Percentiles rank a stretch among this genome's conserved stretches.
These are phyloP conservation scores for Oreochromis spilurus DNA, from an alignment of 2,113 vertebrate species.

Conservation along the genomic window DNA sequence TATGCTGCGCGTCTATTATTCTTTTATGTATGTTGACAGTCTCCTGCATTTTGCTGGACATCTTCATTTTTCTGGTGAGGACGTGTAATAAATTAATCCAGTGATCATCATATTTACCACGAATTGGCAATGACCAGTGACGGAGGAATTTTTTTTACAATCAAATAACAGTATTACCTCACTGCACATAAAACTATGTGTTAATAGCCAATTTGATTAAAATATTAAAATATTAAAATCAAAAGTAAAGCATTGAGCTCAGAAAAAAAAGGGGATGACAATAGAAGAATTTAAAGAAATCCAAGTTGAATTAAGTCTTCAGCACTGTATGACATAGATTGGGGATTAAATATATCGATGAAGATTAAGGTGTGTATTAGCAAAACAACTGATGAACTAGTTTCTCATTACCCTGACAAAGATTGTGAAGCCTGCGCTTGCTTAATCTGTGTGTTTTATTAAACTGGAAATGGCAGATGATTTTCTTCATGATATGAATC, in stretches of 20 bases:
- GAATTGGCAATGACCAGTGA: not conserved
- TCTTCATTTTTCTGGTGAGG: not conserved
- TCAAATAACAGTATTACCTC: not conserved
- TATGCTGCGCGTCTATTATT: fast-evolving
- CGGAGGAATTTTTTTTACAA: fast-evolving
- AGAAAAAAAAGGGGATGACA: not conserved
- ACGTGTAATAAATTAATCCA: not conserved
- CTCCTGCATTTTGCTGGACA: not conserved
- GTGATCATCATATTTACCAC: not conserved
- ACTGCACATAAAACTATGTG: not conserved
- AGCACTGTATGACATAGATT: not conserved
- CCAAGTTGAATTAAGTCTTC: not conserved
- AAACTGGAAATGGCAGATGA: not conserved
- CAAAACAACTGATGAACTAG: not conserved
- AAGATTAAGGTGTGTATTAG: not conserved
- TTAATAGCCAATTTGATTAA: not conserved
- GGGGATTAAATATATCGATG: not conserved
- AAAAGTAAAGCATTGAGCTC: not conserved
- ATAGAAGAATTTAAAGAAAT: not conserved
- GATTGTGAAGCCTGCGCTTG: not conserved
- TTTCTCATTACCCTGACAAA: not conserved
- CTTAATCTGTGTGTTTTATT: not conserved
- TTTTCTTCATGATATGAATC: not conserved
- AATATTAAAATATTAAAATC: not conserved
- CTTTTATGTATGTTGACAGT: not conserved